Percentiles rank a stretch among this genome's conserved stretches.
Conservation (phyloP, 2,888 invertebrate species). For the Cremastinae sp. region DNA sequence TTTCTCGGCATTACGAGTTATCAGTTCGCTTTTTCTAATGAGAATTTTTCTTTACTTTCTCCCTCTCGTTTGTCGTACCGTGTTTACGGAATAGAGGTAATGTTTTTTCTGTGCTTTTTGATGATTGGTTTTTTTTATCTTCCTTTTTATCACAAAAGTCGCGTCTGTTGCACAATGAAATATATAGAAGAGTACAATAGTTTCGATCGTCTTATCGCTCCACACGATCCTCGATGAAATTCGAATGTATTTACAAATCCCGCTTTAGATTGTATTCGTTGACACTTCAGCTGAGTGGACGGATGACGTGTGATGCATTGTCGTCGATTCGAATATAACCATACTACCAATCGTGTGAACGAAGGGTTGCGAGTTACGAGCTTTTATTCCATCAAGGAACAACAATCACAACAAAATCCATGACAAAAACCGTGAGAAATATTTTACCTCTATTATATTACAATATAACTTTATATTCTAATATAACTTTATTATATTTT, state of each 20-base stretch:
- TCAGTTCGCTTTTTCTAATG: constrained; percentile 9
- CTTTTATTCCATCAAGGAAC: background rate
- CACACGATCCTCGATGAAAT: background rate
- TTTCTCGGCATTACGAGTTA: constrained; percentile 21
- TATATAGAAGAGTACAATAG: background rate
- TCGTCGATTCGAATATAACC: constrained; percentile 11
- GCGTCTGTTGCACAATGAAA: too few relatives aligned
- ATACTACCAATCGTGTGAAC: constrained; percentile 47
- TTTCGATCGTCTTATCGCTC: constrained; percentile 4
- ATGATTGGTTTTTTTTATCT: background rate
- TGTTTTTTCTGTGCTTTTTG: background rate
- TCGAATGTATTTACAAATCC: constrained; percentile 10
- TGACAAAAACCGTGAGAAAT: background rate
- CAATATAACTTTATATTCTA: too few relatives aligned
- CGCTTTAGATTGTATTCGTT: constrained; percentile 9
- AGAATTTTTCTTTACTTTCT: constrained; percentile 9
- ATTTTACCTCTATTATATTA: too few relatives aligned
- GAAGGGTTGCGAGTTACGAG: constrained; percentile 18
- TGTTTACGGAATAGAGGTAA: background rate
- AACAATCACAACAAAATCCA: background rate
- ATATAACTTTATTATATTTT: too few relatives aligned
- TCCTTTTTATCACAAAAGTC: background rate
- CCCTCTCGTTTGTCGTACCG: background rate
- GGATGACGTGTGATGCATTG: constrained; percentile 41
- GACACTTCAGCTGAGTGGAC: constrained; percentile 18